These are phyloP conservation scores for Amphiduros pacificus DNA, from an alignment of 2,888 invertebrate genomes.

Conservation along the genomic window DNA sequence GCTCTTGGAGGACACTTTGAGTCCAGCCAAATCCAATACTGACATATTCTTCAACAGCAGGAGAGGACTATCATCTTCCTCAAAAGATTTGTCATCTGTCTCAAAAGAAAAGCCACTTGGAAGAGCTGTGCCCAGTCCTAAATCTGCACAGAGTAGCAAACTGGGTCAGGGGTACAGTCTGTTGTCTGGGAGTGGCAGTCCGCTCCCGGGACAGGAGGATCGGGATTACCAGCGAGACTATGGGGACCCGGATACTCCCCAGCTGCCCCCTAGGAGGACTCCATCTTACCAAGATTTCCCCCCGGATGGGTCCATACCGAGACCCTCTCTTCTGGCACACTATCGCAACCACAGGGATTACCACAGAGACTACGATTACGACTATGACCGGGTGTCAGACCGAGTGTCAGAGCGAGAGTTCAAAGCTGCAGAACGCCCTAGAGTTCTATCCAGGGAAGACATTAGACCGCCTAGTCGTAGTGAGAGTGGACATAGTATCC, in stretches of 20 bases:
- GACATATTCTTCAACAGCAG: too few relatives aligned
- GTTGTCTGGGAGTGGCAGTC: constrained; percentile 9
- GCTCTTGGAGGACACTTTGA: too few relatives aligned
- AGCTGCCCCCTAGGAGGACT: neutral
- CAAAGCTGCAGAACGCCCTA: neutral
- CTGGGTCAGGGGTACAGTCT: constrained; percentile 25
- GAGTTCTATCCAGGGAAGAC: neutral
- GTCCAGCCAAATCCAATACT: too few relatives aligned
- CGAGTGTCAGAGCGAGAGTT: neutral
- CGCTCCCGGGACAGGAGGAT: neutral
- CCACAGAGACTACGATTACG: too few relatives aligned
- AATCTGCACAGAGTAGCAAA: too few relatives aligned
- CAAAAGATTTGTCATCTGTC: too few relatives aligned
- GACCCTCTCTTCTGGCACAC: neutral
- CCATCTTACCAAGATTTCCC: neutral
- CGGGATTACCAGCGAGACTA: neutral
- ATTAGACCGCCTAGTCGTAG: neutral
- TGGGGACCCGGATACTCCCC: neutral
- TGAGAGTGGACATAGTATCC: too few relatives aligned
- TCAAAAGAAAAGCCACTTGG: too few relatives aligned
- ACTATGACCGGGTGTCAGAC: too few relatives aligned
- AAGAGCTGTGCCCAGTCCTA: too few relatives aligned
- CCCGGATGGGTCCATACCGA: neutral
- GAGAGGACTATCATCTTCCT: too few relatives aligned
- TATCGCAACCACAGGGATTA: too few relatives aligned